Conservation (phyloP, 2,888 invertebrate species). For the Sarcophaga subvicina region DNA sequence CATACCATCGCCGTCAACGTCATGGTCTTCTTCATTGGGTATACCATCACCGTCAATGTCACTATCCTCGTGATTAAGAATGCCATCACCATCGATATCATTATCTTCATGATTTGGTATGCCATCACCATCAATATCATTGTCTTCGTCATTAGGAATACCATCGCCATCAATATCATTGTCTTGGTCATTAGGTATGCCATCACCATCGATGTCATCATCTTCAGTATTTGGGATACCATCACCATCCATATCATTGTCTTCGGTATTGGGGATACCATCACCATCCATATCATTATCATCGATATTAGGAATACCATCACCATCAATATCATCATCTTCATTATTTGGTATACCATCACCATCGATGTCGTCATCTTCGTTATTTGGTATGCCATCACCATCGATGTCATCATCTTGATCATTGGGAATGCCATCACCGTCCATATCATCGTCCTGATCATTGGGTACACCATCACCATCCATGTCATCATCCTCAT, state of each 20-base stretch:
- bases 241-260: slow-evolving; percentile 76
- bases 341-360: slow-evolving; percentile 74
- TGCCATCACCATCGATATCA: slow-evolving; percentile 80
- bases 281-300: slow-evolving; percentile 76
- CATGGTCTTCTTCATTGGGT: slow-evolving; percentile 67
- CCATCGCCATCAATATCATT: slow-evolving; percentile 75
- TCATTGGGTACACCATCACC: slow-evolving; percentile 79
- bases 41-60: slow-evolving; percentile 72
- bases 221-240: slow-evolving; percentile 79
- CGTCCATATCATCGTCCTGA: slow-evolving; percentile 77
- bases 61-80: slow-evolving; percentile 75
- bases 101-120: slow-evolving; percentile 78
- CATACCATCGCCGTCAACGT: slow-evolving; percentile 71
- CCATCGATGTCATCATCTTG: slow-evolving; percentile 76
- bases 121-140: slow-evolving; percentile 79
- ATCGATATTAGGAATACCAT: slow-evolving; percentile 75
- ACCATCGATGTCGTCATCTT: slow-evolving; percentile 80
- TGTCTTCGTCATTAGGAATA: slow-evolving; percentile 75
- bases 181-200: slow-evolving; percentile 79
- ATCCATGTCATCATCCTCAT: slow-evolving; percentile 79
- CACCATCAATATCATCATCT: slow-evolving; percentile 73
- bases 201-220: slow-evolving; percentile 77
- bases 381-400: slow-evolving; percentile 78
- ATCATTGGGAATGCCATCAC: slow-evolving; percentile 76
- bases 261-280: slow-evolving; percentile 76